Evolutionary conservation across 2,888 invertebrate genomes (phyloP).

Genomic region (Chesias legatella): DNA sequence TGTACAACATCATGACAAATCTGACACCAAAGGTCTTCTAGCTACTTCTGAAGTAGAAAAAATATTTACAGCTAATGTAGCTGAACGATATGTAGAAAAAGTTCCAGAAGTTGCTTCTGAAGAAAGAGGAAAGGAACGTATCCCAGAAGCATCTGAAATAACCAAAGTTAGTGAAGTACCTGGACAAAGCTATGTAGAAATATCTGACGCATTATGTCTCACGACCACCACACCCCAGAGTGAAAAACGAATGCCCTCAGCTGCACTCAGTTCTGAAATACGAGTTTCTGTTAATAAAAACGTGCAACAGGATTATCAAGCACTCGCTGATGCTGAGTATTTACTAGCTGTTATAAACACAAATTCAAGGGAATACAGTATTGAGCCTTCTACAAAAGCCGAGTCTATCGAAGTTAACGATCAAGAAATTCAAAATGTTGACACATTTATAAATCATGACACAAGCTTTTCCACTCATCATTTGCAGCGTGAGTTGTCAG

Average conservation of each 20-base stretch:
- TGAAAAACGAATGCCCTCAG: background rate
- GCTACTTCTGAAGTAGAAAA: conserved; percentile 31
- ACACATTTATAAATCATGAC: conserved; percentile 5
- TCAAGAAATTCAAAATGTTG: conserved; percentile 2
- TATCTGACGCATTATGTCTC: conserved; percentile 25
- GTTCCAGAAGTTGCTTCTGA: conserved; percentile 23
- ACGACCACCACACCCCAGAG: conserved; percentile 14
- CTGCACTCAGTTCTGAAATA: background rate
- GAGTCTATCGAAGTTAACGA: conserved; percentile 6
- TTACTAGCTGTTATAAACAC: conserved; percentile 33
- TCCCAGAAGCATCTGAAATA: conserved; percentile 14
- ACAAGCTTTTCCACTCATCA: conserved; percentile 1
- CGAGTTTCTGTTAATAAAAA: conserved; percentile 5
- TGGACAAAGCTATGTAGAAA: conserved; percentile 25
- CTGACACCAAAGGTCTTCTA: conserved; percentile 34
- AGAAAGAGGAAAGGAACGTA: conserved; percentile 15
- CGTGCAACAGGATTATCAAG: conserved; percentile 33
- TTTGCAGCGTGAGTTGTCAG: background rate
- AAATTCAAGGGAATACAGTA: conserved; percentile 29
- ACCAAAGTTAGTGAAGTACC: conserved; percentile 17
- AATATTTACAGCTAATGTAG: conserved; percentile 22
- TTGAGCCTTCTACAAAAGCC: conserved; percentile 21
- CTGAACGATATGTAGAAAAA: conserved; percentile 19
- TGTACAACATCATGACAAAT: conserved; percentile 27
- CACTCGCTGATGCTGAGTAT: conserved; percentile 42